Evolutionary conservation across 2,113 vertebrate species (phyloP).

Genomic region (Hippoglossus stenolepis): DNA sequence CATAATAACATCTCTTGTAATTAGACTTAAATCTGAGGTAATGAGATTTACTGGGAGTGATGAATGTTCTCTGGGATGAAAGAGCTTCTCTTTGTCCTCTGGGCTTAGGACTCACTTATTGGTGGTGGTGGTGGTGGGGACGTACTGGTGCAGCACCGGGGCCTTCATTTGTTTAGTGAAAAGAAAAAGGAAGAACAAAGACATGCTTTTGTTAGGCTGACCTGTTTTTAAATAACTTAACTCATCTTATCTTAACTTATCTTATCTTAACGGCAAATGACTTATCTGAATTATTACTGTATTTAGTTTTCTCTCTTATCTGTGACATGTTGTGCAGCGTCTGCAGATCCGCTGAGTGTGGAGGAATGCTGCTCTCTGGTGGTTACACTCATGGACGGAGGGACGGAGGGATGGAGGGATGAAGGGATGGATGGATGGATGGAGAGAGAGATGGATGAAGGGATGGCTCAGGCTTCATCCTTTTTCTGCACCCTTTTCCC

Average conservation of each 20-base stretch:
- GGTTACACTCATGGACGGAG: conserved; percentile 8
- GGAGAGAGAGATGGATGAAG: neutral
- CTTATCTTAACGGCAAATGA: neutral
- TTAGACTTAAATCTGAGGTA: conserved; percentile 62
- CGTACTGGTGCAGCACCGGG: too few relatives aligned
- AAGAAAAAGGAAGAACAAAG: conserved; percentile 11
- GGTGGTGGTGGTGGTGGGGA: neutral
- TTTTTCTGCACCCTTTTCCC: too few relatives aligned
- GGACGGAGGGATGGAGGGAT: too few relatives aligned
- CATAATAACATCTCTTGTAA: conserved; percentile 43
- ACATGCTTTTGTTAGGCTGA: conserved; percentile 12
- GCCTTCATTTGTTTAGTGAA: too few relatives aligned
- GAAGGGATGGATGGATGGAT: neutral
- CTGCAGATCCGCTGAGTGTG: neutral
- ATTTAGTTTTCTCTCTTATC: neutral
- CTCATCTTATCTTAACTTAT: too few relatives aligned
- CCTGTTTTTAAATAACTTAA: neutral
- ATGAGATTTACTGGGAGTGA: conserved; percentile 58
- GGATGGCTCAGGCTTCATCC: neutral
- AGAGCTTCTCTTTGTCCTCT: conserved; percentile 58
- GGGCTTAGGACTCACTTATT: conserved; percentile 47
- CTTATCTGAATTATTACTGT: neutral
- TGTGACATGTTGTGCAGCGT: neutral
- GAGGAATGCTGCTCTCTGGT: conserved; percentile 48
- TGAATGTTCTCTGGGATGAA: conserved; percentile 59